Evolutionary conservation across 2,113 vertebrate genomes (phyloP).

Genomic region (Sakesphorus luctuosus): DNA sequence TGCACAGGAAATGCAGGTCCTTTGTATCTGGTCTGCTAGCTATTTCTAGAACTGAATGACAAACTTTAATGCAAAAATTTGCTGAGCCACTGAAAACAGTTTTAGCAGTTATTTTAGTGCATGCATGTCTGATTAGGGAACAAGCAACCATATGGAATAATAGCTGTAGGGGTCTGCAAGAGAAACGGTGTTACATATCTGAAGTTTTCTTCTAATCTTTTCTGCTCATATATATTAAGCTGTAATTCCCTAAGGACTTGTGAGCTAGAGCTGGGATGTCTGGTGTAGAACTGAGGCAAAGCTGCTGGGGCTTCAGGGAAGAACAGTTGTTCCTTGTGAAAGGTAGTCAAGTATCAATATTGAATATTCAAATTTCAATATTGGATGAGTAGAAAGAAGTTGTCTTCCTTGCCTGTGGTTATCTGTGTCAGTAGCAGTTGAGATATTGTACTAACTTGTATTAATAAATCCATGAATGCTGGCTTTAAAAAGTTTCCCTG

Average conservation of each 20-base stretch:
- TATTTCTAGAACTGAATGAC: not conserved
- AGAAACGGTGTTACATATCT: not conserved
- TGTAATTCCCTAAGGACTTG: not conserved
- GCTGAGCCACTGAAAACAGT: not conserved
- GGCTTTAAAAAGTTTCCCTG: not conserved
- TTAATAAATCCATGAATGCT: not conserved
- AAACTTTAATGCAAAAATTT: not conserved
- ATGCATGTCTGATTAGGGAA: not conserved
- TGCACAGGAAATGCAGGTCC: not conserved
- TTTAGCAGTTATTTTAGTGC: not conserved
- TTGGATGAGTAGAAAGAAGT: not conserved
- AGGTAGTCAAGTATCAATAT: not conserved
- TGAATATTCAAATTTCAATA: slow-evolving; percentile 37
- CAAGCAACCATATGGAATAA: not conserved
- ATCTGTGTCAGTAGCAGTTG: not conserved
- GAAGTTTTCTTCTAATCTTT: not conserved
- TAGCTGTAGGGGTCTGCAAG: slow-evolving; percentile 7
- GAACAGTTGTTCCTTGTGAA: not conserved
- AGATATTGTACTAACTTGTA: not conserved
- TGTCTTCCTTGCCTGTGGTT: slow-evolving; percentile 6
- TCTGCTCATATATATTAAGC: not conserved
- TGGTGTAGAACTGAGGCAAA: not conserved
- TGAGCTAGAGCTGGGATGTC: not conserved
- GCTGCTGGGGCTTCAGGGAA: not conserved
- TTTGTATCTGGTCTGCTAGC: not conserved